A percentile compares a stretch with the other conserved stretches of the same genome.
Conservation (phyloP, 2,888 invertebrate species). For the Formica aserva region DNA sequence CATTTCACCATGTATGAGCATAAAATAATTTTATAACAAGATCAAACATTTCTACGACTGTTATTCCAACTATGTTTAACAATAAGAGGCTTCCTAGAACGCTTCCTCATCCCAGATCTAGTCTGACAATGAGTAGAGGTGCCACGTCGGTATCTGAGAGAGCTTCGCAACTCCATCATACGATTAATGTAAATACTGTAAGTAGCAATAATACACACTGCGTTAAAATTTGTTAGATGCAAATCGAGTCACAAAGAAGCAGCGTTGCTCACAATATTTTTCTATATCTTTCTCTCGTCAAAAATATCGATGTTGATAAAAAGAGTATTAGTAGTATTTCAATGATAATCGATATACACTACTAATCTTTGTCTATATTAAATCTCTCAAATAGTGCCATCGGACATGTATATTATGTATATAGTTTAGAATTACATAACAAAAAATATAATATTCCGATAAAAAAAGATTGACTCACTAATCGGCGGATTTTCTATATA, state of each 20-base stretch:
- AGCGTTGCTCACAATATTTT: neutral
- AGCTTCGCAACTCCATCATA: conserved; percentile 37
- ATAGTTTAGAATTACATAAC: neutral
- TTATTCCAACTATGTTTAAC: conserved; percentile 59
- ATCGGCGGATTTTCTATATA: conserved; percentile 1
- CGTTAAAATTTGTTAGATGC: conserved; percentile 20
- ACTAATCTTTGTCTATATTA: neutral
- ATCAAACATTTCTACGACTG: conserved; percentile 61
- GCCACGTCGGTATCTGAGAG: conserved; percentile 19
- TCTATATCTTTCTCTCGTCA: neutral
- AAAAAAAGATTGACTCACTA: neutral
- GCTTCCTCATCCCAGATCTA: conserved; percentile 57
- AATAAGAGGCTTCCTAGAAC: conserved; percentile 16
- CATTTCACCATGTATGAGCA: conserved; percentile 61
- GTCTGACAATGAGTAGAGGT: conserved; percentile 31
- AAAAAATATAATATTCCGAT: neutral
- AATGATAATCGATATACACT: neutral
- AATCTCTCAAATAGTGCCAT: neutral
- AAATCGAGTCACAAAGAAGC: neutral
- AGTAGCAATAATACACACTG: conserved; percentile 41
- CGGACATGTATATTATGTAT: neutral
- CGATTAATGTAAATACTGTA: conserved; percentile 64
- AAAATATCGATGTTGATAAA: neutral
- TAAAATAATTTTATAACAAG: conserved; percentile 60
- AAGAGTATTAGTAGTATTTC: neutral